phyloP scores from a whole-genome alignment of 2,797 vertebrate genomes.

The Alouatta caraya region DNA sequence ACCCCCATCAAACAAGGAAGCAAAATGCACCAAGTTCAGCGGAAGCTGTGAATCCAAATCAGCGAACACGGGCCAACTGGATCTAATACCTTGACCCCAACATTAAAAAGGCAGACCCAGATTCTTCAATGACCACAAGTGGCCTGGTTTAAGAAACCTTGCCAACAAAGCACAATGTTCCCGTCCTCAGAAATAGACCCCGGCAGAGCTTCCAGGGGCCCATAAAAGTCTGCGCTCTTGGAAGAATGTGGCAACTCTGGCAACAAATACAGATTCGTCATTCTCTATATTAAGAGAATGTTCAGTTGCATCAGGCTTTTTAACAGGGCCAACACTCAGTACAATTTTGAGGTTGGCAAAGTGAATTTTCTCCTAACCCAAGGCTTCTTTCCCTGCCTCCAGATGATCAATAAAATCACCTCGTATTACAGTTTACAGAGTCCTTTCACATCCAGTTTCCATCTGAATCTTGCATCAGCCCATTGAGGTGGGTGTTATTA shows the following conservation, averaged over 20 bases:
- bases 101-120: conserved; percentile 45
- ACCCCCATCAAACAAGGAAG: conserved; percentile 11
- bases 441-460: not conserved
- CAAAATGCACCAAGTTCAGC: not conserved
- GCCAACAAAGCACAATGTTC: conserved; percentile 71
- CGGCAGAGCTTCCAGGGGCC: conserved; percentile 63
- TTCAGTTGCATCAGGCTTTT: conserved; percentile 63
- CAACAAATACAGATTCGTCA: conserved; percentile 60
- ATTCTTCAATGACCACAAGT: conserved; percentile 75
- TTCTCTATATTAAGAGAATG: conserved; percentile 75
- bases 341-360: conserved; percentile 67
- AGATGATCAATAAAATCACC: conserved; percentile 37
- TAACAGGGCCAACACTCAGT: conserved; percentile 58
- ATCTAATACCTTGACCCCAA: not conserved
- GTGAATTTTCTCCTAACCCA: conserved; percentile 6
- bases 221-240: conserved; percentile 74
- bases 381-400: not conserved
- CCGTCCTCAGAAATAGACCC: conserved; percentile 71
- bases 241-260: conserved; percentile 70
- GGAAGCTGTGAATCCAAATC: not conserved
- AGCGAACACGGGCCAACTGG: not conserved
- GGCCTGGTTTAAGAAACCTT: conserved; percentile 64
- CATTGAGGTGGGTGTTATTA: not conserved
- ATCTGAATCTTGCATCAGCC: not conserved
- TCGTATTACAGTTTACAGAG: not conserved